Evolutionary conservation across 1,140 invertebrate genomes (phyloP).

Genomic region (Drosophila funebris): DNA sequence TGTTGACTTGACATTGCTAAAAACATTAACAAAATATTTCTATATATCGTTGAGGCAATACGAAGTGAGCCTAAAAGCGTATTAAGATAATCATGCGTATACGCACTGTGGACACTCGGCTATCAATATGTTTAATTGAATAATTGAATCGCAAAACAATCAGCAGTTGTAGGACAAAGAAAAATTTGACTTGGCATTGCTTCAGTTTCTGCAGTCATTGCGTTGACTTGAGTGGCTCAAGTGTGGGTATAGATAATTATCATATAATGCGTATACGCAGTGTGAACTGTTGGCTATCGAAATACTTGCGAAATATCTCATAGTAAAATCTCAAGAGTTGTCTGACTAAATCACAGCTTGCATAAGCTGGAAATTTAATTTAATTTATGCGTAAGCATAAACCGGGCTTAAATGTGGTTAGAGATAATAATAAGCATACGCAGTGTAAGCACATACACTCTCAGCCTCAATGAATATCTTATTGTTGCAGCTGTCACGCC

Average conservation of each 20-base stretch:
- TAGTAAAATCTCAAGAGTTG: not conserved
- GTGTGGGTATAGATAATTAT: not conserved
- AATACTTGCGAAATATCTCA: too few species aligned
- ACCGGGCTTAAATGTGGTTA: not conserved
- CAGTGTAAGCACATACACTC: not conserved
- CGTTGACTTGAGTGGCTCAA: not conserved
- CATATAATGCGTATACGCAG: not conserved
- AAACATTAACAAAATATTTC: not conserved
- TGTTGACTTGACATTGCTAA: not conserved
- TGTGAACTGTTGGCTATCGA: not conserved
- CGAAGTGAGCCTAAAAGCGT: too few species aligned
- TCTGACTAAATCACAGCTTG: too few species aligned
- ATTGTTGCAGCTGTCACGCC: conserved; percentile 17
- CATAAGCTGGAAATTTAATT: not conserved
- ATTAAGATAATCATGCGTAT: too few species aligned
- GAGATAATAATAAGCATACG: not conserved
- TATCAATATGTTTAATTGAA: not conserved
- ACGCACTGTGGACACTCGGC: not conserved
- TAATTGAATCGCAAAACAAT: not conserved
- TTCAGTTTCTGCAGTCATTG: not conserved
- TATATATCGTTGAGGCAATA: not conserved
- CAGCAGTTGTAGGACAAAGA: not conserved
- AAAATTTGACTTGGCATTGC: not conserved
- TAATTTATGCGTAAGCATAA: not conserved
- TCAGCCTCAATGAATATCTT: conserved; percentile 1